Conservation (phyloP, 1,140 invertebrate genomes). For the Propsilocerus akamusi region DNA sequence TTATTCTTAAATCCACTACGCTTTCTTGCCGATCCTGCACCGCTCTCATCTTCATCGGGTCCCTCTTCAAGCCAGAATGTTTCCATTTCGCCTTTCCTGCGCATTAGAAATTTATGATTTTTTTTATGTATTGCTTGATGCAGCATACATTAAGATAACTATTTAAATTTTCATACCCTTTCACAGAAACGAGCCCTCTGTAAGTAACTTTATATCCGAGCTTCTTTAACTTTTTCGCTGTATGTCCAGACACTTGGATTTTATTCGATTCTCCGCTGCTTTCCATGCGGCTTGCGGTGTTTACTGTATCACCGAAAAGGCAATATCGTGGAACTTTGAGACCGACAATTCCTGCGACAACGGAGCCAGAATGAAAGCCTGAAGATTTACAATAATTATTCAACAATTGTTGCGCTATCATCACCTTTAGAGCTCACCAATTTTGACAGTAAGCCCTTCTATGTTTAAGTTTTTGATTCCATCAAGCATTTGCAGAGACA, state of each 20-base stretch:
- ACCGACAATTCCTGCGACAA: slow-evolving; percentile 62
- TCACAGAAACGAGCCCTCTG: slow-evolving; percentile 49
- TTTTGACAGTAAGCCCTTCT: slow-evolving; percentile 37
- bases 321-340: slow-evolving; percentile 55
- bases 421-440: slow-evolving; percentile 29
- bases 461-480: slow-evolving; percentile 34
- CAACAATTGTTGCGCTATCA: background rate
- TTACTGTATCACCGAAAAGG: slow-evolving; percentile 75
- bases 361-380: slow-evolving; percentile 55
- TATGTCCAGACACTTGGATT: slow-evolving; percentile 22
- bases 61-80: slow-evolving; percentile 56
- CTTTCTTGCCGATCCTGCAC: background rate
- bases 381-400: background rate
- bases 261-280: slow-evolving; percentile 21
- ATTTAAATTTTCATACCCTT: slow-evolving; percentile 32
- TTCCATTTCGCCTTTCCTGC: slow-evolving; percentile 78
- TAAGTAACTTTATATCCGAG: slow-evolving; percentile 37
- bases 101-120: slow-evolving; percentile 13
- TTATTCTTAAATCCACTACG: background rate
- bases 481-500: slow-evolving; percentile 42
- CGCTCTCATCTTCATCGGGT: slow-evolving; percentile 7
- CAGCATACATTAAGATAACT: slow-evolving; percentile 7
- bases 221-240: slow-evolving; percentile 19
- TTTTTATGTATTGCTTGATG: slow-evolving; percentile 6
- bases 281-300: slow-evolving; percentile 70